Evolutionary conservation across 2,797 vertebrate genomes (phyloP), one percentile per base, ranked within the genome.

Genomic region (Bryconaethiops microstoma): DNA sequence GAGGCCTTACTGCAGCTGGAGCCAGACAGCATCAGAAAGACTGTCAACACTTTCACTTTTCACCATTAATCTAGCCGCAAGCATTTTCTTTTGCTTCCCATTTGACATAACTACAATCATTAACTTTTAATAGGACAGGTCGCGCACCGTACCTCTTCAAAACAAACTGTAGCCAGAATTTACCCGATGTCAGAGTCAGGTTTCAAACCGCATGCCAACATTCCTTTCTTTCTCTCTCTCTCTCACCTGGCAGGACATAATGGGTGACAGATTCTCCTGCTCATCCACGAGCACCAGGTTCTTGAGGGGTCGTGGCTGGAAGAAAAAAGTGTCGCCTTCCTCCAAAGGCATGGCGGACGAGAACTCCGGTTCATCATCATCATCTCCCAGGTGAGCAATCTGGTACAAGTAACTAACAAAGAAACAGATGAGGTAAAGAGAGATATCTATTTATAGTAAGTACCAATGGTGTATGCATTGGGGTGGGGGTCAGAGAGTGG

Each of bases 261-360:
- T 99, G 35, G 98, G 98, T 23, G 98, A 99, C 7, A 99, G 92
- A 90, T 96, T 99, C 90, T 99, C 98, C 91, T 97, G 92, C 74
- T 99, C 98, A 55, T 99, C 98, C 39, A 99, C 98, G 84, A 99
- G 87, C 65, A 99, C 98, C 42, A 99, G 90, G 90, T 99, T 99
- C 92, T 99, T 99, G 40, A 99, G 95, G 4, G 97, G 96, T 6
- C 98, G 95, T 1, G 97, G 97, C 88, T 99, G 98, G 86, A 99
- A 99, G 87, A 99, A 99, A 92, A 99, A 99, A 0, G 98, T 99
- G 86, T 99, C 98, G 77, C 98, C 98, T 82, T 99, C 98, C 83
- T 99, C 98, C 84, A 99, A 86, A 2, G 98, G 98, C 98, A 99
- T 99, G 1, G 98, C 98, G 60, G 98, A 99, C 39, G 98, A 99